phyloP scores from a whole-genome alignment of 92 coral and sea anemone species.

The Phenganax marumi region DNA sequence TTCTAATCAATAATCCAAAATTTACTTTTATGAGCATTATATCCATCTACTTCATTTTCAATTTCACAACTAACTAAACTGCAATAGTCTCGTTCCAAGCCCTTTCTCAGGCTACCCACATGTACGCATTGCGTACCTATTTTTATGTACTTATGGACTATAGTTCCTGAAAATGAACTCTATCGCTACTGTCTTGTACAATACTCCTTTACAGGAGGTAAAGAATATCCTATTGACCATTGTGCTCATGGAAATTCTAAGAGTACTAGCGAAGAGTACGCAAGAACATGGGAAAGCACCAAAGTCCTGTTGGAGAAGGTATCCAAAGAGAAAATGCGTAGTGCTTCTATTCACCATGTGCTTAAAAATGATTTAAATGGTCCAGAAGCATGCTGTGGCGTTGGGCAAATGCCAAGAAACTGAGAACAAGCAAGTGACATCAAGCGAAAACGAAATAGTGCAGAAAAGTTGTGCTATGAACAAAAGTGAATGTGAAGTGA shows the following conservation, averaged over 20 bases:
- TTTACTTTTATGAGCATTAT: too few species aligned
- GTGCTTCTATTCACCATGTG: conserved; percentile 20
- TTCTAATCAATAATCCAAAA: too few species aligned
- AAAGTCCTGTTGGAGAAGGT: conserved; percentile 42
- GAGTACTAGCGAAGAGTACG: conserved; percentile 9
- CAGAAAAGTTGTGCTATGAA: neutral
- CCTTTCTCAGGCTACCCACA: too few species aligned
- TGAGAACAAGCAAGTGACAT: conserved; percentile 58
- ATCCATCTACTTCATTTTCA: too few species aligned
- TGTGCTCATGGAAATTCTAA: conserved; percentile 47
- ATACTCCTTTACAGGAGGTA: conserved; percentile 61
- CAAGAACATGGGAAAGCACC: conserved; percentile 68
- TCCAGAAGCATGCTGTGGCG: conserved; percentile 38
- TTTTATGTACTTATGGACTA: neutral
- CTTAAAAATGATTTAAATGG: too few species aligned
- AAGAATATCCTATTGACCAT: conserved; percentile 51
- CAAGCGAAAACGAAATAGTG: neutral
- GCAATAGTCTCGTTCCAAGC: too few species aligned
- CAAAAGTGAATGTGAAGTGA: conserved; percentile 47
- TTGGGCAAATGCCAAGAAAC: conserved; percentile 64
- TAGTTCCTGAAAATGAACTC: conserved; percentile 22
- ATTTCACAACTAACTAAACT: too few species aligned
- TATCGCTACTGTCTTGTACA: conserved; percentile 45
- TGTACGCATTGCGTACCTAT: too few species aligned
- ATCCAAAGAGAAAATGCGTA: conserved; percentile 42